phyloP scores from a whole-genome alignment of 2,113 vertebrate genomes.

The Gavialis gangeticus region DNA sequence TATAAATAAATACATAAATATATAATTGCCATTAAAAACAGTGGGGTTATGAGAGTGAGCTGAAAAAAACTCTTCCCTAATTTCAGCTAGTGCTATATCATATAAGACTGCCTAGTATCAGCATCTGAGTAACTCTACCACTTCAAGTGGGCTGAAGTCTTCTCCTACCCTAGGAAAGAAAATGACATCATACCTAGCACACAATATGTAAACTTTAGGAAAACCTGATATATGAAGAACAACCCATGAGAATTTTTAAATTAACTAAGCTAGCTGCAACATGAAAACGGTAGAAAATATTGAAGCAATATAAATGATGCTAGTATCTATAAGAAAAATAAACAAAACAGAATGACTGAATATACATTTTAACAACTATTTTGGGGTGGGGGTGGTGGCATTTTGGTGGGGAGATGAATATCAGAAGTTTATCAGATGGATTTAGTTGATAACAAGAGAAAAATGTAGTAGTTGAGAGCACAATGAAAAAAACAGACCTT shows the following conservation, averaged over 20 bases:
- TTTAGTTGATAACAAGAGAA: constrained; percentile 6
- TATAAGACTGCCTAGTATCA: neutral
- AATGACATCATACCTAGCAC: neutral
- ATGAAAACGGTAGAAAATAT: neutral
- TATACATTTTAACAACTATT: neutral
- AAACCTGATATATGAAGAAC: neutral
- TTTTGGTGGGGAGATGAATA: constrained; percentile 7
- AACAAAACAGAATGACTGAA: neutral
- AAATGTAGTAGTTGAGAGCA: neutral
- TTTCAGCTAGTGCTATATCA: neutral
- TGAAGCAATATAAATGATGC: neutral
- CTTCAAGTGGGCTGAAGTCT: neutral
- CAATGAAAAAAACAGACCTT: neutral
- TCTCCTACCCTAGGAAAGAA: neutral
- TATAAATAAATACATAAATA: too few species aligned
- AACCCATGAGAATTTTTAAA: neutral
- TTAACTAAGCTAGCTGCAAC: neutral
- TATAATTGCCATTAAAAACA: neutral
- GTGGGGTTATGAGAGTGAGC: neutral
- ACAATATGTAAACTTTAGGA: neutral
- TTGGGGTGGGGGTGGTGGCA: neutral
- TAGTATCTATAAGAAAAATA: neutral
- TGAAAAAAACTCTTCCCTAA: neutral
- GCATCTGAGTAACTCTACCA: neutral
- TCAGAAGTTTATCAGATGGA: neutral